These are phyloP conservation scores for Stenolophus ochropezus DNA, from an alignment of 2,888 invertebrate genomes.

Conservation along the genomic window DNA sequence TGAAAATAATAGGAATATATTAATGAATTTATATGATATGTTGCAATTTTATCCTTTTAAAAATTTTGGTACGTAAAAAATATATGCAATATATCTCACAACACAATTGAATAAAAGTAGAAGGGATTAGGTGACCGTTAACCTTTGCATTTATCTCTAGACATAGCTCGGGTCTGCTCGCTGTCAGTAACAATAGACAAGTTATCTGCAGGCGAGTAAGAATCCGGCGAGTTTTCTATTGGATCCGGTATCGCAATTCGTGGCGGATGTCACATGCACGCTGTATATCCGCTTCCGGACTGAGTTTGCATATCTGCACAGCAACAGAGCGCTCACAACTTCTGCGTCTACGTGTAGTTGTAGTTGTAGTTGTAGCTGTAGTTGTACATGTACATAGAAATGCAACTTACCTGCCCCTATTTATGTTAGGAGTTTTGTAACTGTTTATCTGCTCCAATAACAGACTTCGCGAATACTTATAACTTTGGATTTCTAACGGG, in stretches of 20 bases:
- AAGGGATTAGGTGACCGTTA: too few relatives aligned
- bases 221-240: slow-evolving; percentile 2
- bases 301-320: slow-evolving; percentile 6
- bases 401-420: not conserved
- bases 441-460: not conserved
- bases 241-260: not conserved
- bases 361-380: not conserved
- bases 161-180: too few relatives aligned
- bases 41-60: too few relatives aligned
- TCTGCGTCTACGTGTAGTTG: too few relatives aligned
- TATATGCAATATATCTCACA: too few relatives aligned
- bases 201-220: not conserved
- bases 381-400: not conserved
- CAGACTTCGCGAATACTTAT: not conserved
- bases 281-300: slow-evolving; percentile 8
- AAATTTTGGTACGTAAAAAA: too few relatives aligned
- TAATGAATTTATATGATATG: too few relatives aligned
- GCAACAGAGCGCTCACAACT: not conserved
- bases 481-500: not conserved
- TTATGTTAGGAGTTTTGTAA: not conserved
- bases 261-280: slow-evolving; percentile 31
- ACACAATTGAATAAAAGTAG: too few relatives aligned
- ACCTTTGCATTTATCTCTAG: too few relatives aligned
- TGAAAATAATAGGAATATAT: too few relatives aligned
- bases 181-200: not conserved